These are phyloP conservation scores for Noctua pronuba DNA, from an alignment of 2,888 invertebrate genomes.

Conservation along the genomic window DNA sequence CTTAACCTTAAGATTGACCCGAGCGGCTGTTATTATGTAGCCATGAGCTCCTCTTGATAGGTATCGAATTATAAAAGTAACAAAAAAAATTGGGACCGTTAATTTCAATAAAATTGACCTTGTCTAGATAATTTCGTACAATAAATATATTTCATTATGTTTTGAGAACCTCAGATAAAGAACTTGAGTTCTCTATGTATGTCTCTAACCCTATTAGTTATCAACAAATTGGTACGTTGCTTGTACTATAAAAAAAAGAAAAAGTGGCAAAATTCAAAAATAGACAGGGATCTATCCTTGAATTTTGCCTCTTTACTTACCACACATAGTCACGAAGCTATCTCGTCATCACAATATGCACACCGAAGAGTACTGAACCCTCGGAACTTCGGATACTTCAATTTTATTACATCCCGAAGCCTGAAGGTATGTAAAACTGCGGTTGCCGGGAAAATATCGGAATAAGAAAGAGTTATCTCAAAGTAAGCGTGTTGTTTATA, in stretches of 20 bases:
- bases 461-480: slow-evolving; percentile 3
- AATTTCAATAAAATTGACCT: no score
- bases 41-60: no score
- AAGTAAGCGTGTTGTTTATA: background rate
- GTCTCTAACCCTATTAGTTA: background rate
- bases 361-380: background rate
- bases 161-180: background rate
- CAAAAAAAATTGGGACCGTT: no score
- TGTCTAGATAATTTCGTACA: no score
- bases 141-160: no score
- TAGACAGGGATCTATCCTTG: background rate
- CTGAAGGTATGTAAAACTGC: slow-evolving; percentile 14
- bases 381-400: slow-evolving; percentile 23
- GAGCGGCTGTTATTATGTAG: no score
- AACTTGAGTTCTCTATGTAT: background rate
- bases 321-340: background rate
- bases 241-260: background rate
- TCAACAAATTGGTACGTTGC: background rate
- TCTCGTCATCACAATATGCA: slow-evolving; percentile 8
- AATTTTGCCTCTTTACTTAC: background rate
- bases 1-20: no score
- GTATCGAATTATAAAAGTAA: no score
- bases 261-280: background rate
- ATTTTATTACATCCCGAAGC: slow-evolving; percentile 41
- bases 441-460: slow-evolving; percentile 4